These are phyloP conservation scores for Isichthys henryi DNA, from an alignment of 2,113 vertebrate genomes.

Conservation along the genomic window DNA sequence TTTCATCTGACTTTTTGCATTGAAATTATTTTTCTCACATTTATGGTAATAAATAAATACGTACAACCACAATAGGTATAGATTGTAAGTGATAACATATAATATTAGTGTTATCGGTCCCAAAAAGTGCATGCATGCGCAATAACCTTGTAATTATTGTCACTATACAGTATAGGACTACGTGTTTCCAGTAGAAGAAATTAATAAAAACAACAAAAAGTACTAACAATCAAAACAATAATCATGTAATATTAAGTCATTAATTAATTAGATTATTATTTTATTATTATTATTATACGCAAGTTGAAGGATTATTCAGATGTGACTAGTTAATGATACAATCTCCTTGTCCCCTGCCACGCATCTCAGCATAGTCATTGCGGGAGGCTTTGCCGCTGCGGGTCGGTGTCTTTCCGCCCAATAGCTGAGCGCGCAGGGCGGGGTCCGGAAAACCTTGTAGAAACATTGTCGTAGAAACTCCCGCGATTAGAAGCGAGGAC, in stretches of 20 bases:
- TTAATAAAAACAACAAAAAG: not conserved
- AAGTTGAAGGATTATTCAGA: not conserved
- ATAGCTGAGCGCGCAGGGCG: not conserved
- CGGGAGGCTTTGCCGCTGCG: not conserved
- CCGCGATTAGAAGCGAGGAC: not conserved
- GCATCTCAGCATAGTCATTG: not conserved
- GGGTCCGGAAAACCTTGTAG: not conserved
- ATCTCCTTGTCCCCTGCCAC: not conserved
- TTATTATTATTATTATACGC: not conserved
- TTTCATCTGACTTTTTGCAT: not conserved
- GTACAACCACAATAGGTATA: not conserved
- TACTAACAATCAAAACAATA: not conserved
- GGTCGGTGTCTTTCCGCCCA: not conserved
- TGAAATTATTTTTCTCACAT: not conserved
- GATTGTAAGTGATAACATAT: not conserved
- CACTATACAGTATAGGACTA: not conserved
- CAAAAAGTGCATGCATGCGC: not conserved
- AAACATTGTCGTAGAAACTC: not conserved
- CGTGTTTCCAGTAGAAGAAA: too few species aligned
- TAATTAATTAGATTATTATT: not conserved
- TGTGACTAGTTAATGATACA: not conserved
- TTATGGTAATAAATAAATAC: not conserved
- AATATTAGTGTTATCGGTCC: not conserved
- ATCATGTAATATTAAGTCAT: not conserved
- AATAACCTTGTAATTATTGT: not conserved